Base-by-base conservation (phyloP, 1,140 invertebrate genomes). In the Drosophila athabasca region DNA sequence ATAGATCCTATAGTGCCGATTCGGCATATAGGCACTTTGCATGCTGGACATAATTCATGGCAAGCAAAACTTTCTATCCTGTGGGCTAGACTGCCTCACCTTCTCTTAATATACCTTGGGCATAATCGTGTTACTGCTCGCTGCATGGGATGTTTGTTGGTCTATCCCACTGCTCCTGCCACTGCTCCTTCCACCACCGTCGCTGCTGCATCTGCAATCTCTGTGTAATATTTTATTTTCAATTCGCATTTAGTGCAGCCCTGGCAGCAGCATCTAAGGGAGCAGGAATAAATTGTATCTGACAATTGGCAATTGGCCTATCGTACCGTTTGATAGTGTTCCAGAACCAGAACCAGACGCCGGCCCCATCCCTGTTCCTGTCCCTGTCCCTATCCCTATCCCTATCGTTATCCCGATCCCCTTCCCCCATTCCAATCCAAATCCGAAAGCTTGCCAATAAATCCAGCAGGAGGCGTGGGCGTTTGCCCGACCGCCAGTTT, bases 291-390 rank as follows among this genome's bases (percentile, higher is more conserved):
- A 88, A 88, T 88, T 88, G 84, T 89, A 88, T 88, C 83, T 88
- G 83, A 88, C 83, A 88, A 88, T 88, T 88, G 83, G 83, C 83
- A 88, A 88, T 88, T 88, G 83, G 83, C 83, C 83, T 88, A 88
- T 88, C 84, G 84, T 76, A 77, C 76, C 71, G 67, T 88, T 88
- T 88, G 83, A 87, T 87, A 88, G 82, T 78, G 74, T 74, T 64
- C 79, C 72, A 53, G 61, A 57, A 49, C 62, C 49, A 46, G 61
- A 57, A 44, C 67, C 49, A 46, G 31, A 69, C 65, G 55, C 51
- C 62, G 75, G 68, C 39, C 29, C 39, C 31, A 11, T 55, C 8
- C 11, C 44, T 4, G 24, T 49, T 22, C 7, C 13, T 55, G 39
- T 15, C 6, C 6, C 9, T 5, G 15, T 19, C 13, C 11, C 44